phyloP scores from a whole-genome alignment of 2,113 vertebrate species.

The Agapornis roseicollis region DNA sequence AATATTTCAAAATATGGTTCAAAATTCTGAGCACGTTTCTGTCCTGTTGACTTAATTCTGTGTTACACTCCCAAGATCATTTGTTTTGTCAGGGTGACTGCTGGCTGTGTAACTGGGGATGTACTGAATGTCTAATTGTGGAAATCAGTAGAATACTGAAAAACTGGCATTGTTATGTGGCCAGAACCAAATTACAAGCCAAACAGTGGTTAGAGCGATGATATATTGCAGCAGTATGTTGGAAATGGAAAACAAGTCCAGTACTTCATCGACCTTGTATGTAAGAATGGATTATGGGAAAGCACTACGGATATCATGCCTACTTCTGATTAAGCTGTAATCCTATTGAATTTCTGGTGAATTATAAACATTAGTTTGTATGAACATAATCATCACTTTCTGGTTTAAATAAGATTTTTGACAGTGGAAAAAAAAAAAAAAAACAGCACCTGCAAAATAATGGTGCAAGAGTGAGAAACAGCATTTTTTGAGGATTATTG shows the following conservation, averaged over 20 bases:
- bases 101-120: neutral
- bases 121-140: slow-evolving; percentile 24
- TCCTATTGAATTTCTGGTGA: neutral
- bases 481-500: neutral
- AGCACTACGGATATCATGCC: neutral
- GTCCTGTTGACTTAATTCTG: slow-evolving; percentile 16
- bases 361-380: neutral
- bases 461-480: neutral
- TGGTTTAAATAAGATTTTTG: neutral
- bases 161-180: slow-evolving; percentile 8
- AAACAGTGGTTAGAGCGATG: neutral
- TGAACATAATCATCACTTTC: neutral
- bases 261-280: neutral
- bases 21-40: neutral
- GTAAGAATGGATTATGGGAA: neutral
- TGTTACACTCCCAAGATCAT: neutral
- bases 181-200: neutral
- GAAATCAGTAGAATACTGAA: slow-evolving; percentile 35
- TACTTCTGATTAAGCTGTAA: neutral
- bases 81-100: slow-evolving; percentile 34
- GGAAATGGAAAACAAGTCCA: neutral
- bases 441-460: neutral
- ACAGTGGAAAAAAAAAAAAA: neutral
- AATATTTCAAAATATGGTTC: slow-evolving; percentile 3
- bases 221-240: neutral